Evolutionary conservation across 1,140 invertebrate species (phyloP).

Genomic region (Matsumurasca onukii): DNA sequence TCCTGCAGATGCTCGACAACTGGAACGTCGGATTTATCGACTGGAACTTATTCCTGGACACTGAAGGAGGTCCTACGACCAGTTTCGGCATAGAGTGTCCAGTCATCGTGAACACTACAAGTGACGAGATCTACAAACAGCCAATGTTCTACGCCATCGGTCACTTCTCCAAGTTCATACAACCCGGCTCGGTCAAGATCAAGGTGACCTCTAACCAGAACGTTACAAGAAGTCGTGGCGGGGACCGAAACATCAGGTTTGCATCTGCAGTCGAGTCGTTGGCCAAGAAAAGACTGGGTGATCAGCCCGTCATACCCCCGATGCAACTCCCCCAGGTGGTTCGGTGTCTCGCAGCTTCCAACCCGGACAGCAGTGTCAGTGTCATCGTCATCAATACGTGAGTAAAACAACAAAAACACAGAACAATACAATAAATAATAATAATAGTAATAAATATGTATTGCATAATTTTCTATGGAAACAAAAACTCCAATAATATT

Average conservation of each 20-base stretch:
- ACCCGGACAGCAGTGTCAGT: conserved; percentile 10
- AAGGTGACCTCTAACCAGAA: conserved; percentile 33
- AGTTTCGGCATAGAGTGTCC: conserved; percentile 79
- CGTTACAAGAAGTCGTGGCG: neutral
- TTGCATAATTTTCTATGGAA: no score
- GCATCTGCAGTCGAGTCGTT: neutral
- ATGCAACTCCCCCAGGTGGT: neutral
- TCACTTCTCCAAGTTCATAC: conserved; percentile 84
- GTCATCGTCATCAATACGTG: conserved; percentile 18
- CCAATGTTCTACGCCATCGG: conserved; percentile 85
- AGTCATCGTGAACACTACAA: conserved; percentile 67
- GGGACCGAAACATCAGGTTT: neutral
- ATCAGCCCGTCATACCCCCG: neutral
- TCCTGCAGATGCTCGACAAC: conserved; percentile 70
- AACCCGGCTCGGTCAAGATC: conserved; percentile 57
- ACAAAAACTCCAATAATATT: no score
- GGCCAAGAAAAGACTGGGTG: neutral
- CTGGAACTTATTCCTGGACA: conserved; percentile 83
- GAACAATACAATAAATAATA: no score
- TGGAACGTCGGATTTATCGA: conserved; percentile 78
- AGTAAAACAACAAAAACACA: no score
- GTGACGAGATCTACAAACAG: conserved; percentile 81
- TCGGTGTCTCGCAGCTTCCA: neutral
- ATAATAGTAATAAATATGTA: no score
- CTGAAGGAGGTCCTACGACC: conserved; percentile 81